Evolutionary conservation across 2,113 vertebrate species (phyloP), one percentile per base, ranked within the genome.

Genomic region (Ramphastos sulfuratus): DNA sequence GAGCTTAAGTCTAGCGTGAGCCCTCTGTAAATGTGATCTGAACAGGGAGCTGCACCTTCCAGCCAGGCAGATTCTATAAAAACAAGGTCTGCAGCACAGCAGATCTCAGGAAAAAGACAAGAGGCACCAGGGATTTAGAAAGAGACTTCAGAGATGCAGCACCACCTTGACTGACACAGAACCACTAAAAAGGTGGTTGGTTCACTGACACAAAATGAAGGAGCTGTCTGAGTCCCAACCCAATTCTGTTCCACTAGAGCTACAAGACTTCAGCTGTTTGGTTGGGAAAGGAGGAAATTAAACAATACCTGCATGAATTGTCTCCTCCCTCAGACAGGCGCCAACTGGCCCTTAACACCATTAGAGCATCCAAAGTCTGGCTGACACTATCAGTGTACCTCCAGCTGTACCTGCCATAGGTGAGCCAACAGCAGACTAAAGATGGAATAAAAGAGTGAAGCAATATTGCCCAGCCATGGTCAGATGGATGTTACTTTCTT

Each of bases 21-120:
- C 65, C 82, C 56, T 84, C 85, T 83, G 75, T 71, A 81, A 88
- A 78, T 85, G 73, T 80, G 91, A 91, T 76, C 72, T 37, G 54
- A 90, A 55, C 65, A 80, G 65, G 63, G 84, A 31, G 58, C 78
- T 89, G 64, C 86, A 80, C 55, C 89, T 91, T 87, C 52, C 52
- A 88, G 60, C 58, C 73, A 59, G 31, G 50, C 20, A 91, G 64
- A 83, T 86, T 92, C 48, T 82, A 64, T 35, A 73, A 81, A 73
- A 76, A n/a, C 48, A 78, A 82, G 25, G 67, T 71, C 84, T 93
- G 66, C 27, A 54, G 72, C 33, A 65, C 50, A 76, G 55, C 60
- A 82, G 60, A 77, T 35, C 48, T 80, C 39, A 52, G 50, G 17
- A 28, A 63, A 76, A 39, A 77, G 44, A 77, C 44, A 82, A 39